Evolutionary conservation across 1,140 invertebrate species (phyloP).

Genomic region (Magallana angulata): DNA sequence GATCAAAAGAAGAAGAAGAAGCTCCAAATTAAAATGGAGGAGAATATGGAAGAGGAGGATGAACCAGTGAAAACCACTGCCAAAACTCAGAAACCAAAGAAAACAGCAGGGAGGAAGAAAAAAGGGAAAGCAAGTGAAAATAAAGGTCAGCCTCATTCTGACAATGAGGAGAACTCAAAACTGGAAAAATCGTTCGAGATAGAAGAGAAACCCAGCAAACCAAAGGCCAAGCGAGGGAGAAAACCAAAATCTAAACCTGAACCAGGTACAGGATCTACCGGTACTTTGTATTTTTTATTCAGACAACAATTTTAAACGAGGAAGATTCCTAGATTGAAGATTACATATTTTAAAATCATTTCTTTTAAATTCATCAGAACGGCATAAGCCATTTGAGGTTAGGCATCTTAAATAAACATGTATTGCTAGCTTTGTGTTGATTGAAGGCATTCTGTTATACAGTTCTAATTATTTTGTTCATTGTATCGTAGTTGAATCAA

Average conservation of each 20-base stretch:
- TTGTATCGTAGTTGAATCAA: not conserved
- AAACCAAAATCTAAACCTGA: slow-evolving; percentile 64
- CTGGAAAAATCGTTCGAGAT: slow-evolving; percentile 26
- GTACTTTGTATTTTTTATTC: no score
- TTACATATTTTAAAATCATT: no score
- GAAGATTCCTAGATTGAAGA: no score
- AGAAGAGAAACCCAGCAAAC: slow-evolving; percentile 44
- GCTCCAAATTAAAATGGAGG: slow-evolving; percentile 44
- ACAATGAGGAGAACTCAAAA: slow-evolving; percentile 41
- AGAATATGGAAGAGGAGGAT: slow-evolving; percentile 48
- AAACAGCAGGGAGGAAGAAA: slow-evolving; percentile 37
- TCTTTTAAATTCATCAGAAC: no score
- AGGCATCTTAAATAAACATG: no score
- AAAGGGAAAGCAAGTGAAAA: slow-evolving; percentile 33
- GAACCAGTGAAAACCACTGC: slow-evolving; percentile 38
- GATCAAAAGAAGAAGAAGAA: slow-evolving; percentile 50
- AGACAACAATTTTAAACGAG: no score
- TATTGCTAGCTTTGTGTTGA: no score
- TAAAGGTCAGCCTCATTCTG: slow-evolving; percentile 20
- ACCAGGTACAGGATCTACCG: slow-evolving; percentile 37
- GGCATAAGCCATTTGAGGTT: no score
- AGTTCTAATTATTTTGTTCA: no score
- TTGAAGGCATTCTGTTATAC: no score
- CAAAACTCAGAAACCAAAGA: slow-evolving; percentile 53
- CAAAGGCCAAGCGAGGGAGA: slow-evolving; percentile 60